These are phyloP conservation scores for Phalangium opilio DNA, from an alignment of 2,888 invertebrate genomes.

Conservation along the genomic window DNA sequence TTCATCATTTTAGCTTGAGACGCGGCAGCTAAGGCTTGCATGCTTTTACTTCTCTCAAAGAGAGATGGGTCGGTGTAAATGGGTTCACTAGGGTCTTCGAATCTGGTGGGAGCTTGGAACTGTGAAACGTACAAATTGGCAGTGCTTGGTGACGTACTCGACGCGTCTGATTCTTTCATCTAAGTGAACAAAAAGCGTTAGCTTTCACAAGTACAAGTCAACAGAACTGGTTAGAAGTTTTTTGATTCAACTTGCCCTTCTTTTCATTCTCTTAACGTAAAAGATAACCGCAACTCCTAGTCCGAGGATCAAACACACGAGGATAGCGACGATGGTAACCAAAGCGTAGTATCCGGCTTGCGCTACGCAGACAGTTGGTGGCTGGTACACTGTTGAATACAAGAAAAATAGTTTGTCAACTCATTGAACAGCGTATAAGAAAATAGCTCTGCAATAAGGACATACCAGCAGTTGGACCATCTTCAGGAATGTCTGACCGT, in stretches of 20 bases:
- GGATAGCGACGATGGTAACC: conserved; percentile 55
- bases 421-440: conserved; percentile 42
- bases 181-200: neutral
- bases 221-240: neutral
- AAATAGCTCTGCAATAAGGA: neutral
- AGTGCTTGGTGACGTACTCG: neutral
- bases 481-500: conserved; percentile 21
- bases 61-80: conserved; percentile 83
- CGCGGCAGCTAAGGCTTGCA: conserved; percentile 19
- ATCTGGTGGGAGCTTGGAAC: conserved; percentile 29
- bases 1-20: conserved; percentile 10
- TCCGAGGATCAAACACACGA: conserved; percentile 56
- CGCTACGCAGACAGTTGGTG: conserved; percentile 48
- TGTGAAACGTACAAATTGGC: conserved; percentile 10
- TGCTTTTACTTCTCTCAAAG: conserved; percentile 64
- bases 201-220: neutral
- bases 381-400: conserved; percentile 4
- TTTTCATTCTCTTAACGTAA: conserved; percentile 41
- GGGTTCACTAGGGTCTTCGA: conserved; percentile 80
- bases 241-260: conserved; percentile 13
- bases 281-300: conserved; percentile 55
- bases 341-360: conserved; percentile 69
- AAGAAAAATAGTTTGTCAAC: neutral
- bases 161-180: neutral
- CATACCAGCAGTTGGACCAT: conserved; percentile 1